Evolutionary conservation across 2,113 vertebrate genomes (phyloP).

Genomic region (Platysternon megacephalum): DNA sequence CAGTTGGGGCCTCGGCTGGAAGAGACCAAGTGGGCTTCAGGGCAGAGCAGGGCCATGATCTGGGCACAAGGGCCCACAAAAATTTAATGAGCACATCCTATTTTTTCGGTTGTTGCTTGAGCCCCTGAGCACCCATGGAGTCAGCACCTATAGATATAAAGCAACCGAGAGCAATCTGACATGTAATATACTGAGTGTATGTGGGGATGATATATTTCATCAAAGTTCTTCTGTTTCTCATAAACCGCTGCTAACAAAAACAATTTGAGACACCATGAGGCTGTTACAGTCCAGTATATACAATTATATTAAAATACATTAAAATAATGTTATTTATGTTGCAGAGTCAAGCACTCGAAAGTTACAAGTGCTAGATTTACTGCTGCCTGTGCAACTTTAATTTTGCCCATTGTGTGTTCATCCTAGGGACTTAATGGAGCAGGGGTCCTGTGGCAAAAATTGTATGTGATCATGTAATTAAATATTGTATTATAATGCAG

Average conservation of each 20-base stretch:
- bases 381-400: background rate
- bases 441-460: fast-evolving
- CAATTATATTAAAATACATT: fast-evolving
- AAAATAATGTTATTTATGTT: background rate
- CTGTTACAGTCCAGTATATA: fast-evolving
- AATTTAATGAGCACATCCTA: no score
- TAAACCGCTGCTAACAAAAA: background rate
- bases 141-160: background rate
- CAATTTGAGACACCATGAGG: fast-evolving
- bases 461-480: background rate
- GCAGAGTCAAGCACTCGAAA: background rate
- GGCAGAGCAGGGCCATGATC: no score
- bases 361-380: fast-evolving
- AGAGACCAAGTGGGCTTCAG: no score
- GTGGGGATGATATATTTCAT: background rate
- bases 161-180: background rate
- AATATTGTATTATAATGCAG: background rate
- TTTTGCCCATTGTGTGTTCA: background rate
- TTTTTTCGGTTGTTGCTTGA: no score
- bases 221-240: background rate
- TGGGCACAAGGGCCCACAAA: no score
- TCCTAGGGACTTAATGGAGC: fast-evolving
- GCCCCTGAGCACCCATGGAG: no score
- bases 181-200: background rate
- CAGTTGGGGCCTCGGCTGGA: no score